Base-by-base conservation (phyloP, 2,113 vertebrate species). In the Oriolus oriolus region DNA sequence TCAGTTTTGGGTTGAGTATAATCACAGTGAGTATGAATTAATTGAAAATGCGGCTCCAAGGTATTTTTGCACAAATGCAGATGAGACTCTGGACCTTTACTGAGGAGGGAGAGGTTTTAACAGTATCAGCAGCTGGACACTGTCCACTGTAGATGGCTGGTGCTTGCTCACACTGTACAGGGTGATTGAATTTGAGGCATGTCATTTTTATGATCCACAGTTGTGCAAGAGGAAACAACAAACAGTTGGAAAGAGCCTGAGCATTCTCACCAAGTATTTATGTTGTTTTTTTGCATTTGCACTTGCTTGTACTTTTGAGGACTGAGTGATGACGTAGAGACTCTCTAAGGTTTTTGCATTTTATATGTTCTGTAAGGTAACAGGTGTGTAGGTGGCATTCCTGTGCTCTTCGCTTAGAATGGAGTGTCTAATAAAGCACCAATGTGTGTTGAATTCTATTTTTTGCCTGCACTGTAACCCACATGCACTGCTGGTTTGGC, bases 191-290 rank as follows among this genome's bases (percentile, higher is more conserved):
- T 94, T 96, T 60, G 89, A 96, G 57, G 80, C 11, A 26, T 97
- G 63, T 95, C 53, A 28, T 96, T 97, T 97, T 97, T 98, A 31
- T 96, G 85, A 98, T 96, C 78, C 96, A 96, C 97, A 98, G 96
- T 96, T 97, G 76, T 94, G 90, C 96, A 94, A 96, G 94, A 97
- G 79, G 93, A 95, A 97, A 93, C 92, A 95, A 93, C 91, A 74
- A 96, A 95, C 97, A 89, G 94, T 92, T 97, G 97, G 96, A 84
- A 93, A 96, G 93, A 96, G 52, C 89, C 95, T 90, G 95, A 91
- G 45, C 80, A 4, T 28, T 92, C 73, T 90, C 95, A 80, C 70
- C 93, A 95, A 77, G 87, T 96, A 89, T 96, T 97, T 94, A 45
- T 97, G 63, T 84, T 84, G 68, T 0, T 30, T 79, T 71, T 97